Percentiles rank a stretch among this genome's conserved stretches.
Conservation (phyloP, 1,140 invertebrate species). For the Asobara japonica region DNA sequence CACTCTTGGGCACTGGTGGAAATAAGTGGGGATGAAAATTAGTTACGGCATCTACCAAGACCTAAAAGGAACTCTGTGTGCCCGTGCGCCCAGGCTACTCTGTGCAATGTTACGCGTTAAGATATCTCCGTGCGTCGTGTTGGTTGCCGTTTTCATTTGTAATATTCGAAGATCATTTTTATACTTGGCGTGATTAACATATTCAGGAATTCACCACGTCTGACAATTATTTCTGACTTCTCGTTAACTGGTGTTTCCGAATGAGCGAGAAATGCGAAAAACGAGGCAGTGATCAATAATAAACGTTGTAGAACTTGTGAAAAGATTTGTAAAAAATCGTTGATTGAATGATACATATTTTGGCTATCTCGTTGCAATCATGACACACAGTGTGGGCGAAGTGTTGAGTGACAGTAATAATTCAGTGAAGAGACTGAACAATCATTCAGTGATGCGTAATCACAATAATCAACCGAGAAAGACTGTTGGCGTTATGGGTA, state of each 20-base stretch:
- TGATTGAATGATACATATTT: conserved; percentile 7
- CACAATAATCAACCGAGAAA: conserved; percentile 59
- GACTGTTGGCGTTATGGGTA: conserved; percentile 72
- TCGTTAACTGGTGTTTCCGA: not conserved
- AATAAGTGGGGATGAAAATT: conserved; percentile 59
- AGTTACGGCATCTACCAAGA: conserved; percentile 65
- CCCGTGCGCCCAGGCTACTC: conserved; percentile 53
- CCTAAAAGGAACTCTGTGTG: conserved; percentile 59
- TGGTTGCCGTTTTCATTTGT: conserved; percentile 16
- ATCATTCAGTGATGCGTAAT: conserved; percentile 58
- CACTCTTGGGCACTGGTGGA: conserved; percentile 21
- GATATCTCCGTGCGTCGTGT: conserved; percentile 50
- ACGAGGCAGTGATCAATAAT: not conserved
- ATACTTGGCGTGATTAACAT: conserved; percentile 28
- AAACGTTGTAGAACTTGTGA: not conserved
- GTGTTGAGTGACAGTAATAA: conserved; percentile 57
- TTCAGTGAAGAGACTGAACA: conserved; percentile 62
- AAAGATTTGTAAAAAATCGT: no score
- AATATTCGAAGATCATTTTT: conserved; percentile 26
- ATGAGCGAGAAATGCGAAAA: not conserved
- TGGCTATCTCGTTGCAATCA: conserved; percentile 48
- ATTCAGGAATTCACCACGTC: not conserved
- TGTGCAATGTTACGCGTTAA: conserved; percentile 64
- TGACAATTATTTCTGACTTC: not conserved
- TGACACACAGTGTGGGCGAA: conserved; percentile 70